phyloP scores from a whole-genome alignment of 37 sponge, comb jelly and placozoan species.

The Chondrilla cf. caribensis region DNA sequence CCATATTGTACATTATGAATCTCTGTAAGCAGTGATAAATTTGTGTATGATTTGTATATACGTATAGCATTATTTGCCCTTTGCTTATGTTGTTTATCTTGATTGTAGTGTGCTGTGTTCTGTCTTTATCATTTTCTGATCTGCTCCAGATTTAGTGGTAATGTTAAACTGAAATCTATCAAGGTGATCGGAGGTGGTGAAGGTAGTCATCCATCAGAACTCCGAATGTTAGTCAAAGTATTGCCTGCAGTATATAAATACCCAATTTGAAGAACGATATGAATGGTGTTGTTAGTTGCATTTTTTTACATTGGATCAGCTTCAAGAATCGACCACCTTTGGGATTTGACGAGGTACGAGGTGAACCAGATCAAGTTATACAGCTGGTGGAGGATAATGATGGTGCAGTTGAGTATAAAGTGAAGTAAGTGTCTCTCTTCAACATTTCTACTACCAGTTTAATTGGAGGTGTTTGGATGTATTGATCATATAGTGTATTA shows the following conservation, averaged over 20 bases:
- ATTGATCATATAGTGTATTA: too few relatives aligned
- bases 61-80: too few relatives aligned
- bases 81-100: too few relatives aligned
- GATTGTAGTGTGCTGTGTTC: too few relatives aligned
- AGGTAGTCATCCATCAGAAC: constrained; percentile 72
- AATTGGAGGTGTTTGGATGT: too few relatives aligned
- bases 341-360: constrained; percentile 87
- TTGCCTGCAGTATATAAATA: too few relatives aligned
- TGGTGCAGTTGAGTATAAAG: constrained; percentile 79
- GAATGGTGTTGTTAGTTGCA: neutral
- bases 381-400: constrained; percentile 60
- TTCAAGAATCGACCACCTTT: constrained; percentile 87
- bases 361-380: constrained; percentile 76
- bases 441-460: too few relatives aligned
- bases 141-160: constrained; percentile 89
- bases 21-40: too few relatives aligned
- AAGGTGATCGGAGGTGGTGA: constrained; percentile 85
- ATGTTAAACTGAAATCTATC: constrained; percentile 91
- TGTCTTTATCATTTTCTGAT: neutral
- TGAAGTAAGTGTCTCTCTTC: constrained; percentile 63
- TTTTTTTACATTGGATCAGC: constrained; percentile 12
- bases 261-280: too few relatives aligned
- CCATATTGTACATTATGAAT: too few relatives aligned
- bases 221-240: constrained; percentile 68
- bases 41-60: too few relatives aligned